Evolutionary conservation across 2,888 invertebrate species (phyloP).

Genomic region (Rhabditoides inermis): DNA sequence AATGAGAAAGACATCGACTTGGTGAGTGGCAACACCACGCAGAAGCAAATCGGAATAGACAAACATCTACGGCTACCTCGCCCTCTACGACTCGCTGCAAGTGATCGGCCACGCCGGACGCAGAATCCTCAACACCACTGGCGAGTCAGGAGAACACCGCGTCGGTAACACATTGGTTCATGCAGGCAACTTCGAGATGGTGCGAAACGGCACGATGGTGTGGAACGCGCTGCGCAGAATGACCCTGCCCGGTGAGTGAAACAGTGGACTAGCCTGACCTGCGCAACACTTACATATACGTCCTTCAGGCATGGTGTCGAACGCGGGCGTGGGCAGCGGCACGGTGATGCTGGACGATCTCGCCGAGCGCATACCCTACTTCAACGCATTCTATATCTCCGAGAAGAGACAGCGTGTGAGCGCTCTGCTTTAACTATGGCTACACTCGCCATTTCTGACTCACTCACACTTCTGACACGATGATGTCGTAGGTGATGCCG

Average conservation of each 20-base stretch:
- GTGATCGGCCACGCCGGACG: conserved; percentile 34
- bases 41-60: background rate
- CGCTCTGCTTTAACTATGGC: no score
- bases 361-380: conserved; percentile 23
- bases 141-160: no score
- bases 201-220: conserved; percentile 7
- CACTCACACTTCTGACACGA: no score
- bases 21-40: conserved; percentile 6
- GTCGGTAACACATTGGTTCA: background rate
- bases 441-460: no score
- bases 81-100: conserved; percentile 12
- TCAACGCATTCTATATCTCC: conserved; percentile 23
- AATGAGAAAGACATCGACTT: conserved; percentile 15
- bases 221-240: conserved; percentile 10
- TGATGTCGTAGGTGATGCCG: conserved; percentile 4
- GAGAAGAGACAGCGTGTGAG: conserved; percentile 4
- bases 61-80: conserved; percentile 13
- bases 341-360: conserved; percentile 22
- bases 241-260: conserved; percentile 6
- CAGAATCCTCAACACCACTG: conserved; percentile 4
- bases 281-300: no score
- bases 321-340: conserved; percentile 8
- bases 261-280: background rate
- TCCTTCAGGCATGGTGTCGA: conserved; percentile 7
- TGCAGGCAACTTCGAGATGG: conserved; percentile 4